Percentiles rank a stretch among this genome's conserved stretches.
Conservation (phyloP, 2,797 vertebrate genomes). For the Ficedula albicollis region DNA sequence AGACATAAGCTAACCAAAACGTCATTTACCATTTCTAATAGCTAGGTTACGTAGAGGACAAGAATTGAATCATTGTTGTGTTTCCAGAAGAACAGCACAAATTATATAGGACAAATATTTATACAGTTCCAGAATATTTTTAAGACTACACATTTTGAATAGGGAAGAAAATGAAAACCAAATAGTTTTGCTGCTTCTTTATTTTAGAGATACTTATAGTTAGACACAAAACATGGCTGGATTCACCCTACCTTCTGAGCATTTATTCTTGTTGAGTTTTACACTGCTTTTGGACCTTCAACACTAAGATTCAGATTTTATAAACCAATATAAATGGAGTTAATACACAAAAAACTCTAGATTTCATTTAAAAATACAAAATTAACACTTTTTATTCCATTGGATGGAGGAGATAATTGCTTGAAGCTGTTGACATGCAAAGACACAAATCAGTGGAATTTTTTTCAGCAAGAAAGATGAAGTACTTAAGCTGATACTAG, state of each 20-base stretch:
- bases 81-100: constrained; percentile 23
- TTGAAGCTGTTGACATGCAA: background rate
- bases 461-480: background rate
- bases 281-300: background rate
- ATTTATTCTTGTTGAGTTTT: background rate
- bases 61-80: constrained; percentile 60
- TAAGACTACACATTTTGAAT: background rate
- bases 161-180: background rate
- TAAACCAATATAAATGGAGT: background rate
- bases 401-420: background rate
- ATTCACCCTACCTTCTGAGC: background rate
- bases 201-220: background rate
- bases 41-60: constrained; percentile 75
- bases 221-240: background rate
- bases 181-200: background rate
- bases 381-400: background rate
- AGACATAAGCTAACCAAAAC: constrained; percentile 70
- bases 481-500: background rate
- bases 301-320: background rate
- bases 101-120: background rate
- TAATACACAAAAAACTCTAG: background rate
- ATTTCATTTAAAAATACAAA: background rate
- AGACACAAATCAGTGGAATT: fast-evolving
- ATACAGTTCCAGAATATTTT: background rate
- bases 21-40: constrained; percentile 70